phyloP scores from a whole-genome alignment of 1,140 invertebrate genomes.

The Chelonus insularis region DNA sequence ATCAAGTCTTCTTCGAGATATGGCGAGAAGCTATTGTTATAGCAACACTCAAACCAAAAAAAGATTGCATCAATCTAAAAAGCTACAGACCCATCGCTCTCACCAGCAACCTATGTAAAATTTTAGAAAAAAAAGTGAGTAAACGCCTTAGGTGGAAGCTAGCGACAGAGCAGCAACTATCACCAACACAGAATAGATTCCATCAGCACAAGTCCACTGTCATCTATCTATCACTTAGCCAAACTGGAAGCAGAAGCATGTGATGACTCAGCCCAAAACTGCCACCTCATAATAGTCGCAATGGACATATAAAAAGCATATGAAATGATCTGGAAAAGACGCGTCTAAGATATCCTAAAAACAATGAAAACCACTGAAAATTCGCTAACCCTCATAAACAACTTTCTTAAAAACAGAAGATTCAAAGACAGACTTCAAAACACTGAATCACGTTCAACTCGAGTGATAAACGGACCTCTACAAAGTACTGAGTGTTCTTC shows the following conservation, averaged over 20 bases:
- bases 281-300: slow-evolving; percentile 24
- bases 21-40: slow-evolving; percentile 47
- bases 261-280: slow-evolving; percentile 33
- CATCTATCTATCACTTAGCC: slow-evolving; percentile 33
- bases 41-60: slow-evolving; percentile 45
- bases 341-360: not conserved
- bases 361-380: not conserved
- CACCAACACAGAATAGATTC: slow-evolving; percentile 32
- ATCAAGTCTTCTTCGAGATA: slow-evolving; percentile 31
- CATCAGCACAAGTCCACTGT: slow-evolving; percentile 32
- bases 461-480: slow-evolving; percentile 8
- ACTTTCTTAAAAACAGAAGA: not conserved
- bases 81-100: slow-evolving; percentile 45
- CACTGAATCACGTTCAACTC: not conserved
- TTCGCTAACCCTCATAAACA: not conserved
- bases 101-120: slow-evolving; percentile 40
- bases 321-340: not conserved
- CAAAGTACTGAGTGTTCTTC: slow-evolving; percentile 24
- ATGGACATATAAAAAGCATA: slow-evolving; percentile 8
- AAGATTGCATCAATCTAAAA: slow-evolving; percentile 28
- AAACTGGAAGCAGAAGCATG: slow-evolving; percentile 31
- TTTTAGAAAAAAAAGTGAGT: slow-evolving; percentile 39
- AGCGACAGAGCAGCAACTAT: slow-evolving; percentile 31
- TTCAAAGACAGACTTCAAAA: not conserved
- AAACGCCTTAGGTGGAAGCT: slow-evolving; percentile 24